Evolutionary conservation across 2,113 vertebrate species (phyloP).

Genomic region (Melanerpes aurifrons): DNA sequence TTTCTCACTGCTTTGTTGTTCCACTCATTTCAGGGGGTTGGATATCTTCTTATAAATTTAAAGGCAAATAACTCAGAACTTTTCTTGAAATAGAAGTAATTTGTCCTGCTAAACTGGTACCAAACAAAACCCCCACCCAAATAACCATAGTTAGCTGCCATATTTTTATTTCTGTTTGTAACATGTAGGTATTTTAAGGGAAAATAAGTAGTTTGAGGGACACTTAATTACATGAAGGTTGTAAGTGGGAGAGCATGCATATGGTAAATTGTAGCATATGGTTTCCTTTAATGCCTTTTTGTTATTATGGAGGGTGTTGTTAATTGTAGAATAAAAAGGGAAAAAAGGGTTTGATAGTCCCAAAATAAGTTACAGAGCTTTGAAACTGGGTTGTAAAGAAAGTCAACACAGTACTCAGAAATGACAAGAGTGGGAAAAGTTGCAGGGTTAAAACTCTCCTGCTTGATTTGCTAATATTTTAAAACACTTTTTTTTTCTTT

Average conservation of each 20-base stretch:
- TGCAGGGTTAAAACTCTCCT: not conserved
- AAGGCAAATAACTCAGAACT: not conserved
- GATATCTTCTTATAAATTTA: not conserved
- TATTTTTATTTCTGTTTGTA: not conserved
- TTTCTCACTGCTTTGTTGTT: not conserved
- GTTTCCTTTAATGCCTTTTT: not conserved
- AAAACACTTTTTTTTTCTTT: not conserved
- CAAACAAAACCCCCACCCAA: not conserved
- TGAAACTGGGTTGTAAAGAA: not conserved
- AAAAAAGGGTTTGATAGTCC: not conserved
- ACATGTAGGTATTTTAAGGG: not conserved
- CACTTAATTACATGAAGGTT: not conserved
- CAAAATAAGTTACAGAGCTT: not conserved
- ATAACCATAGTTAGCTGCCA: not conserved
- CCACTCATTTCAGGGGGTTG: not conserved
- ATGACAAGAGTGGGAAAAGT: not conserved
- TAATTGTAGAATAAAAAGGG: not conserved
- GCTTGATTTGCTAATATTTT: not conserved
- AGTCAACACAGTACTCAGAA: not conserved
- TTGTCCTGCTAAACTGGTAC: not conserved
- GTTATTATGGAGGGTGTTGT: not conserved
- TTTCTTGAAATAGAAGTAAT: not conserved
- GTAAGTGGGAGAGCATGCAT: not conserved
- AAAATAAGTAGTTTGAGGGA: not conserved
- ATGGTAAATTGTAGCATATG: not conserved